Evolutionary conservation across 2,113 vertebrate genomes (phyloP), one percentile per base, ranked within the genome.

Genomic region (Seriola rivoliana): DNA sequence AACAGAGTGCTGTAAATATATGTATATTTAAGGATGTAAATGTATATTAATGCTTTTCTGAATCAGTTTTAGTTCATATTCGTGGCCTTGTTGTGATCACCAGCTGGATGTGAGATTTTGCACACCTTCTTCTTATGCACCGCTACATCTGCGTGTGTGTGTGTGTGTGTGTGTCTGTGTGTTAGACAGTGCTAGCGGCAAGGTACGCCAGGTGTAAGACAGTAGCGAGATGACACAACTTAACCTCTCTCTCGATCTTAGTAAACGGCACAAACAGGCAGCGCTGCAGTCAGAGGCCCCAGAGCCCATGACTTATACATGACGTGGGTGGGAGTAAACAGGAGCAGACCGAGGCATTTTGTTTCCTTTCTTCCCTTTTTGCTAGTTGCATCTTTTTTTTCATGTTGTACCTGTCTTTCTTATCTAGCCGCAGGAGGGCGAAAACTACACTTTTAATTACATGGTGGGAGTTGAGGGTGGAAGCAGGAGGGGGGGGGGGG

Each of bases 401-500:
- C 67, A 81, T 80, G 78, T 88, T 69, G 87, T 92, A 94, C 93
- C 95, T 95, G 93, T 85, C 88, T 93, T 88, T 93, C 88, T 92
- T 84, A 84, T 84, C 64, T 82, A 82, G 89, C 93, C 65, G 86
- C 88, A 84, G 89, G 88, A 80, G 91, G 91, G 84, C 75, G 29
- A 88, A 91, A 86, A 80, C 91, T 84, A 88, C 88, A 90, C 89
- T 88, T 93, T 93, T 94, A 94, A 95, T 95, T 93, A 93, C 94
- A 85, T 62, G 78, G 87, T 86, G 82, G 80, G 89, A 91, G 92
- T 78, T 85, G 81, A 86, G 78, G 81, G 42, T 80, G 80, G 80
- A 72, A 75, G 75, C 34, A 29, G 69, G 34, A 23, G 46, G 7
- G 57, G 19, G 46, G 59, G 71, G 63, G 52, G 4, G 68, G 13